Evolutionary conservation across 2,797 vertebrate genomes (phyloP), one percentile per base, ranked within the genome.

Genomic region (Crenichthys baileyi): DNA sequence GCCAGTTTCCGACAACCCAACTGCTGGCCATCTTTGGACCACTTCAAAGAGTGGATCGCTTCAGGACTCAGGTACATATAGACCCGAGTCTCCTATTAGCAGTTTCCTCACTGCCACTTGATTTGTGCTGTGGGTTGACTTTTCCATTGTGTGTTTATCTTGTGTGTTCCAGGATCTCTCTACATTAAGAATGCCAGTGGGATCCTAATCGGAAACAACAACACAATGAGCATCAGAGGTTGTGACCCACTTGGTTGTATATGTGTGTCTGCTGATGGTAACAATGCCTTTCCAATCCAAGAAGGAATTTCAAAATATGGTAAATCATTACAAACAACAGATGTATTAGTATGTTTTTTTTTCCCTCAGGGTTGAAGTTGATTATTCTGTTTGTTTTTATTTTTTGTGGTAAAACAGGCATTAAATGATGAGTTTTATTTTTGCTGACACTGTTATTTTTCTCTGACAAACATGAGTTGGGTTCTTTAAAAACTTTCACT

Each of bases 191-290:
- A 96, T 41, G 96, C 96, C 79, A 95, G 89, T 15, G 95, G 93
- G 73, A 87, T 99, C 93, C 98, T 99, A 87, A 96, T 99, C 48
- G 98, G 98, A 78, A 92, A 87, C 84, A 77, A 94, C 90, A 99
- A 99, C 93, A 84, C 46, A 0, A 95, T 99, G 96, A 95, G 90
- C 56, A 90, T 97, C 77, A 85, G 89, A 70, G 46, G 88, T 83
- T 16, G 29, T 46, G 93, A 94, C 0, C 72, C 77, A 9, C 3
- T 4, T 18, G 73, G 81, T 72, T 86, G 58, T 36, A 58, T 36
- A n/a, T 55, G 83, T n/a, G 15, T 48, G 22, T 67, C 73, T 41
- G 41, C 63, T 55, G 84, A 75, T 16, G 9, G 72, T 5, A 48
- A 78, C 0, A 12, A 29, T 46, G 41, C 0, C 56, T 78, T 51